Percentiles rank a stretch among this genome's conserved stretches.
Evolutionary conservation across 2,888 invertebrate species (phyloP).

Genomic region (Chironomus tentans): DNA sequence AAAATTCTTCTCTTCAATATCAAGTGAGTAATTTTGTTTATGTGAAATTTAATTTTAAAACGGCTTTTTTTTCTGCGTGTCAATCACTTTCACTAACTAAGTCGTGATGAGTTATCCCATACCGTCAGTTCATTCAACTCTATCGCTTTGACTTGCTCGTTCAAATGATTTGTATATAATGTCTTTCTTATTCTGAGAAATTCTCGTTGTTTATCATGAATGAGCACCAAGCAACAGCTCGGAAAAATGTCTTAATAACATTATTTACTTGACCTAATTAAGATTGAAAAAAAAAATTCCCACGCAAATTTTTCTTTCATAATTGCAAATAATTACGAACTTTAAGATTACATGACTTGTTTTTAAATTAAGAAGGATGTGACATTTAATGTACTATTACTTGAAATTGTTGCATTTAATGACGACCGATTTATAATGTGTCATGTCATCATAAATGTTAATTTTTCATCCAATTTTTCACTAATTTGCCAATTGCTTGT

Average conservation of each 20-base stretch:
- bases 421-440: no score
- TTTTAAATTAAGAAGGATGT: no score
- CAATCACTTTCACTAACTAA: not conserved
- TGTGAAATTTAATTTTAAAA: not conserved
- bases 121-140: not conserved
- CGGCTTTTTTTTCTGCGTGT: not conserved
- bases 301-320: not conserved
- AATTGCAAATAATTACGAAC: not conserved
- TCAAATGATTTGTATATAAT: not conserved
- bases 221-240: no score
- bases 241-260: no score
- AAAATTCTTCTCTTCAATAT: slow-evolving; percentile 40
- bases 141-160: not conserved
- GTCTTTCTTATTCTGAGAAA: not conserved
- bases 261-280: no score
- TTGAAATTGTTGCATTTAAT: no score
- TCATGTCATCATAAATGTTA: no score
- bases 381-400: no score
- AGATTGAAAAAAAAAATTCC: not conserved
- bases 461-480: no score
- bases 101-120: not conserved
- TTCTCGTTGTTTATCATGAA: not conserved
- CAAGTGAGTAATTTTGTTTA: slow-evolving; percentile 36
- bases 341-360: not conserved
- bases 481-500: no score